Evolutionary conservation across 2,113 vertebrate species (phyloP), one percentile per base, ranked within the genome.

Genomic region (Halcyon senegalensis): DNA sequence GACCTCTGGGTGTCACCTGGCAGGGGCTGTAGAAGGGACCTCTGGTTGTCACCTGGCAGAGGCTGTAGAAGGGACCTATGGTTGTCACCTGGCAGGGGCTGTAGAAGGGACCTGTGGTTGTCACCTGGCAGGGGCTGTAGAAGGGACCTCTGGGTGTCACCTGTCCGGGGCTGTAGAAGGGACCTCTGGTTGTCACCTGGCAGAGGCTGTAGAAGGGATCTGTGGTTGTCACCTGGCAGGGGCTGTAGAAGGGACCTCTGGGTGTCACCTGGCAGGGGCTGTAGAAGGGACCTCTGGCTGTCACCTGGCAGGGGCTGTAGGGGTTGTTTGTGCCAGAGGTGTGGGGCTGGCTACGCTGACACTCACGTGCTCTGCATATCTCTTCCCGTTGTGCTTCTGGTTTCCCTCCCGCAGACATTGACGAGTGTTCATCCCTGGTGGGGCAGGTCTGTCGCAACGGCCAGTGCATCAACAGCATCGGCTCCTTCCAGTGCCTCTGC

Each of bases 401-500:
- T 76, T 28, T 87, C 7, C 39, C 55, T 77, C 74, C 74, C 81
- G 4, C 98, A 99, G 99, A 99, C 84, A 95, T 99, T 48, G 98
- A 99, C 2, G 99, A 99, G 96, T 99, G 99, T 87, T 98, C 96
- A 16, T 97, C 98, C 30, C 98, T 99, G 72, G 96, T 97, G 59
- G 99, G 99, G 27, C 99, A 99, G 95, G 98, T 99, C 51, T 99
- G 99, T 96, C 98, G 97, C 30, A 98, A 99, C 0, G 99, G 99
- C 12, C 98, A 99, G 94, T 99, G 99, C 78, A 98, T 99, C 97
- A 99, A 99, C 95, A 98, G 97, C 53, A 88, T 99, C 0, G 99
- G 99, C 23, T 99, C 99, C 92, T 99, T 99, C 98, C 98, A 98
- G 95, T 99, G 99, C 95, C 97, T 99, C 66, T 99, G 99, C 96